Conservation (phyloP, 2,113 vertebrate species). For the mouse (Mus musculus) region GRCm39 chr5:126026001-126026500, state of each 20-base stretch:
- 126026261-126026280: neutral
- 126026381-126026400: no score
- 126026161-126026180: no score
- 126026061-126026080: neutral
- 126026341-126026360: no score
- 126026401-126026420: no score
- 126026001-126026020: neutral
- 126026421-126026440: neutral
- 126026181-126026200: neutral
- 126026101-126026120: neutral
- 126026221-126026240: neutral
- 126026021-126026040: neutral
- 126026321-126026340: no score
- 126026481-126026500: neutral
- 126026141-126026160: neutral
- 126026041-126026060: neutral
- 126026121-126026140: neutral
- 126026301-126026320: no score
- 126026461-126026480: neutral
- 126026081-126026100: neutral
- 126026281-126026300: no score
- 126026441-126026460: neutral
- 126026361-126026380: no score
- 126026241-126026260: neutral
- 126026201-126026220: neutral